Conservation (phyloP, 1,140 invertebrate genomes). For the Hesperophylax magnus region DNA sequence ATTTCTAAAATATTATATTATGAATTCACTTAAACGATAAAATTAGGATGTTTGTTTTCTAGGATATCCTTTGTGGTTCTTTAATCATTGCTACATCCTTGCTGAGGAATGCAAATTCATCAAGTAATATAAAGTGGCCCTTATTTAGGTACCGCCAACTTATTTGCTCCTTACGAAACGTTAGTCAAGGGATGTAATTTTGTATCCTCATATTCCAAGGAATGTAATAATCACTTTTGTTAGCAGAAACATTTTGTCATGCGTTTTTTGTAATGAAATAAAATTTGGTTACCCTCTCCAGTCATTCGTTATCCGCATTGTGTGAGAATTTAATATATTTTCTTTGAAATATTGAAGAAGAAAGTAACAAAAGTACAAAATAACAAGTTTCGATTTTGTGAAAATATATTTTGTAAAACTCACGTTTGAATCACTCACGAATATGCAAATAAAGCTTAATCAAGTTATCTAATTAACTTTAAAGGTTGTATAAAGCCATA, state of each 20-base stretch:
- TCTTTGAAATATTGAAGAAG: too few species aligned
- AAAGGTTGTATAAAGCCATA: constrained; percentile 30
- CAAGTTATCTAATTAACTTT: constrained; percentile 42
- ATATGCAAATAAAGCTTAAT: constrained; percentile 37
- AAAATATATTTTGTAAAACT: too few species aligned
- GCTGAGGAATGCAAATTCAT: constrained; percentile 53
- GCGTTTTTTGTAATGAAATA: not conserved
- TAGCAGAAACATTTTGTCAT: constrained; percentile 9
- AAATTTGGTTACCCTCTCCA: not conserved
- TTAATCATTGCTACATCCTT: not conserved
- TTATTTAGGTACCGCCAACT: constrained; percentile 6
- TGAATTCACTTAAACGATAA: too few species aligned
- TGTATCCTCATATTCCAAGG: not conserved
- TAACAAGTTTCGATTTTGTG: too few species aligned
- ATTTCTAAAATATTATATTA: too few species aligned
- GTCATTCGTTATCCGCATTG: constrained; percentile 13
- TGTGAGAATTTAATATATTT: not conserved
- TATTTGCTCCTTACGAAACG: constrained; percentile 8
- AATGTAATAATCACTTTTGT: constrained; percentile 41
- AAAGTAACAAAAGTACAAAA: too few species aligned
- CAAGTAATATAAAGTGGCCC: constrained; percentile 15
- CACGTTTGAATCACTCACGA: constrained; percentile 25
- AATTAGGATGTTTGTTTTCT: too few species aligned
- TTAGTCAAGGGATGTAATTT: not conserved
- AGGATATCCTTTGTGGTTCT: too few species aligned